Evolutionary conservation across 2,797 vertebrate species (phyloP).

Genomic region (Sebastes kiyomatsui): DNA sequence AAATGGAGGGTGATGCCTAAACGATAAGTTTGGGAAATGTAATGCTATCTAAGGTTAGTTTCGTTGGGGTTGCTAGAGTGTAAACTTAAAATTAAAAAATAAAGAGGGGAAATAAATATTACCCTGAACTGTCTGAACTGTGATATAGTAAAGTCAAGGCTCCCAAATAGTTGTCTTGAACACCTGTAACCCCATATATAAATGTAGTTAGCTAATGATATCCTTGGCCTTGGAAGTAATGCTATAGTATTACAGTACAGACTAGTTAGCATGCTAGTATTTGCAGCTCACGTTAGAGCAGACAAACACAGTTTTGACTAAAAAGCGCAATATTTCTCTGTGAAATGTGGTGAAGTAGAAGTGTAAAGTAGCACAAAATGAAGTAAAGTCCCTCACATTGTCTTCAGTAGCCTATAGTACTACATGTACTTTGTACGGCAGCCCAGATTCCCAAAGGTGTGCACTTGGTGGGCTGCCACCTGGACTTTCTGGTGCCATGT

Average conservation of each 20-base stretch:
- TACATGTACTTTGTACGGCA: neutral
- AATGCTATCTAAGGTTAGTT: neutral
- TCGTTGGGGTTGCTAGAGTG: neutral
- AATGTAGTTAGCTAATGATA: neutral
- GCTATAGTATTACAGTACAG: neutral
- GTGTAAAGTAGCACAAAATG: neutral
- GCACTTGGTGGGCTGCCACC: conserved; percentile 6
- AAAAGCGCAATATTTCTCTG: neutral
- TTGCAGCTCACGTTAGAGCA: neutral
- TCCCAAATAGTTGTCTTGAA: neutral
- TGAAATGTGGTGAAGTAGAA: neutral
- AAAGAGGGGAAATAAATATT: neutral
- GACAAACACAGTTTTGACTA: neutral
- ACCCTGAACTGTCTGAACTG: neutral
- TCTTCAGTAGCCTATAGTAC: neutral
- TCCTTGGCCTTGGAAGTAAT: neutral
- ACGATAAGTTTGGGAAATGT: neutral
- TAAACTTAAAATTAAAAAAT: neutral
- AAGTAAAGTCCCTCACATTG: neutral
- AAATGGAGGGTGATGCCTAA: neutral
- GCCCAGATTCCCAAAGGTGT: conserved; percentile 26
- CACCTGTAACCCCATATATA: neutral
- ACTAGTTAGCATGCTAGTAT: neutral
- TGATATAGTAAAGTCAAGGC: neutral
- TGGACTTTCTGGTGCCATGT: conserved; percentile 16